Percentiles rank a stretch among this genome's conserved stretches.
Conservation (phyloP, 2,797 vertebrate genomes). For the Epinephelus awoara region DNA sequence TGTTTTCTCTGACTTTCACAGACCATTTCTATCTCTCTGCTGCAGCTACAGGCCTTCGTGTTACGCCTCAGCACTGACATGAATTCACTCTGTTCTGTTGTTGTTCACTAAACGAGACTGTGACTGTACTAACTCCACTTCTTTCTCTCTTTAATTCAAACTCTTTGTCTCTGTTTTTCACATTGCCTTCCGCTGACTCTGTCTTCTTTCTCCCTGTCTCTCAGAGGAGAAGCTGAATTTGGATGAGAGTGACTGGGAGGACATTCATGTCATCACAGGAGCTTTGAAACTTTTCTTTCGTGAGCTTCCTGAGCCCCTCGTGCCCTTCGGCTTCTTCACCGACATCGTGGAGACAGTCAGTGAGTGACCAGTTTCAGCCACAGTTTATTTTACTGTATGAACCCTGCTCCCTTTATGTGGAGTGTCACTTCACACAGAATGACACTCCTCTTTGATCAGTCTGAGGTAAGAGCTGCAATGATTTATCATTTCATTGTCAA, state of each 20-base stretch:
- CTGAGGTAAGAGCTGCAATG: no score
- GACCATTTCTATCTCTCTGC: slow-evolving; percentile 56
- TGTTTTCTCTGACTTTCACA: slow-evolving; percentile 32
- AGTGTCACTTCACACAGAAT: not conserved
- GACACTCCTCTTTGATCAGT: not conserved
- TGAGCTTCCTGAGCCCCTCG: slow-evolving; percentile 93
- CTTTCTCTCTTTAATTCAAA: slow-evolving; percentile 15
- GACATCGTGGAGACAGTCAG: slow-evolving; percentile 89
- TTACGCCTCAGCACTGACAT: slow-evolving; percentile 45
- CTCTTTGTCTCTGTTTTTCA: slow-evolving; percentile 34
- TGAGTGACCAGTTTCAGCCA: slow-evolving; percentile 79
- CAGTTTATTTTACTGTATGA: not conserved
- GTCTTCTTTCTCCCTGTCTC: slow-evolving; percentile 14
- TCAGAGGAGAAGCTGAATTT: slow-evolving; percentile 91
- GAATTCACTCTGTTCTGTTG: slow-evolving; percentile 32
- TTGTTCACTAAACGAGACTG: slow-evolving; percentile 23
- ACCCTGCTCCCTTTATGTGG: rapidly evolving
- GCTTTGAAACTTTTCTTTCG: slow-evolving; percentile 96
- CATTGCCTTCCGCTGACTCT: slow-evolving; percentile 34
- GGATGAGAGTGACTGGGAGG: slow-evolving; percentile 92
- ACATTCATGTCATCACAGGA: slow-evolving; percentile 93
- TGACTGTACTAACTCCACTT: slow-evolving; percentile 26
- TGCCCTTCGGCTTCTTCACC: slow-evolving; percentile 87
- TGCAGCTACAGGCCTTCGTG: slow-evolving; percentile 59
- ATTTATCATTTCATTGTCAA: no score